Conservation (phyloP, 2,888 invertebrate species). For the Ochropleura leucogaster region DNA sequence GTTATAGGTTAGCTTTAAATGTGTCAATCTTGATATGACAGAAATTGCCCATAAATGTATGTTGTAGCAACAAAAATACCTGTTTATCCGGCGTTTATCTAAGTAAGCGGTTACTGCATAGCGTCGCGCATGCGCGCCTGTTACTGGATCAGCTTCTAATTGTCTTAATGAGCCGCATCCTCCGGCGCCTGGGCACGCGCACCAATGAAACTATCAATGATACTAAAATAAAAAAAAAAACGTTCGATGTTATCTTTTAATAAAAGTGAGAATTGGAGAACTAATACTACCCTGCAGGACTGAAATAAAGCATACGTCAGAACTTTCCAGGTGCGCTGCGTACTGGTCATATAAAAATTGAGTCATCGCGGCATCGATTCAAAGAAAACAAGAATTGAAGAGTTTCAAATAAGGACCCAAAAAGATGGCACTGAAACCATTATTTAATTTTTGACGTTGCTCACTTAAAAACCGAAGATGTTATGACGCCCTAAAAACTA, state of each 20-base stretch:
- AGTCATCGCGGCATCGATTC: background rate
- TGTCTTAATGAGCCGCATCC: slow-evolving; percentile 85
- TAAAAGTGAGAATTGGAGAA: background rate
- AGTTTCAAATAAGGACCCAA: background rate
- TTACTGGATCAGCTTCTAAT: slow-evolving; percentile 82
- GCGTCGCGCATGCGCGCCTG: slow-evolving; percentile 61
- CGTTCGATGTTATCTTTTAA: slow-evolving; percentile 9
- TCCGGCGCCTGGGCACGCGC: slow-evolving; percentile 77
- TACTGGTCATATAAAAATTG: background rate
- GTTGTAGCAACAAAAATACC: slow-evolving; percentile 17
- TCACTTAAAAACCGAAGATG: slow-evolving; percentile 8
- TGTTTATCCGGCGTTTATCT: slow-evolving; percentile 50
- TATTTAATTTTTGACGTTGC: slow-evolving; percentile 4
- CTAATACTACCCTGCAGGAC: background rate
- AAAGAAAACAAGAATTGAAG: background rate
- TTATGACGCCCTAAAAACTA: slow-evolving; percentile 18
- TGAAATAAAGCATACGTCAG: background rate
- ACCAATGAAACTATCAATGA: slow-evolving; percentile 46
- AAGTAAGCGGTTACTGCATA: slow-evolving; percentile 55
- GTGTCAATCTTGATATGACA: background rate
- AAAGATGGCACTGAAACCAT: background rate
- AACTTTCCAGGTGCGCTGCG: background rate
- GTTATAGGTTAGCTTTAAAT: too few species aligned
- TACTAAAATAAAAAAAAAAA: slow-evolving; percentile 24
- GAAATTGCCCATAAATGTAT: background rate